phyloP scores from a whole-genome alignment of 2,797 vertebrate species.

The Todus mexicanus region DNA sequence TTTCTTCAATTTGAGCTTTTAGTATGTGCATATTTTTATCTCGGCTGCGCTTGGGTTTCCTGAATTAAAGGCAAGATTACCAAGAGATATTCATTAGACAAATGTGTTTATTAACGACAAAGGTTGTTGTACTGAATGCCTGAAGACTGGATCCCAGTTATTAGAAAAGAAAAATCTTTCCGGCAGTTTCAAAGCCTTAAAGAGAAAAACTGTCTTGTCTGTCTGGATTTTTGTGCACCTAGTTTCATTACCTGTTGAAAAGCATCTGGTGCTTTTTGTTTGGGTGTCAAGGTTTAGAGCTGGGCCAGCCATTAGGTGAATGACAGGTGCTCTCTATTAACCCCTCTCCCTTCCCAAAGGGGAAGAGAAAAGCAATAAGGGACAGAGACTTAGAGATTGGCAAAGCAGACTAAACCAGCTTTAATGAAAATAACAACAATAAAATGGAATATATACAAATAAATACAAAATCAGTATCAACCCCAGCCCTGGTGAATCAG shows the following conservation, averaged over 20 bases:
- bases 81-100: slow-evolving; percentile 19
- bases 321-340: neutral
- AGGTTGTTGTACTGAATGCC: neutral
- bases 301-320: neutral
- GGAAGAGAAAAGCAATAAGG: neutral
- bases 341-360: neutral
- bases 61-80: slow-evolving; percentile 25
- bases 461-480: too few species aligned
- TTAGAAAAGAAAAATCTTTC: neutral
- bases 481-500: too few species aligned
- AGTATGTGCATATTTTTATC: slow-evolving; percentile 38
- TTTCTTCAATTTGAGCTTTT: slow-evolving; percentile 24
- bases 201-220: neutral
- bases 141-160: neutral
- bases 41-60: neutral
- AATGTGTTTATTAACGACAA: slow-evolving; percentile 47
- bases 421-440: too few species aligned
- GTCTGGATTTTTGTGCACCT: neutral
- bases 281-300: neutral
- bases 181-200: neutral
- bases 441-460: too few species aligned
- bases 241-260: neutral
- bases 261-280: neutral
- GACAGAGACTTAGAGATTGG: neutral
- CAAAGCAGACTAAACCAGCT: too few species aligned